phyloP scores from a whole-genome alignment of 1,140 invertebrate genomes.

The Zaprionus vittiger region DNA sequence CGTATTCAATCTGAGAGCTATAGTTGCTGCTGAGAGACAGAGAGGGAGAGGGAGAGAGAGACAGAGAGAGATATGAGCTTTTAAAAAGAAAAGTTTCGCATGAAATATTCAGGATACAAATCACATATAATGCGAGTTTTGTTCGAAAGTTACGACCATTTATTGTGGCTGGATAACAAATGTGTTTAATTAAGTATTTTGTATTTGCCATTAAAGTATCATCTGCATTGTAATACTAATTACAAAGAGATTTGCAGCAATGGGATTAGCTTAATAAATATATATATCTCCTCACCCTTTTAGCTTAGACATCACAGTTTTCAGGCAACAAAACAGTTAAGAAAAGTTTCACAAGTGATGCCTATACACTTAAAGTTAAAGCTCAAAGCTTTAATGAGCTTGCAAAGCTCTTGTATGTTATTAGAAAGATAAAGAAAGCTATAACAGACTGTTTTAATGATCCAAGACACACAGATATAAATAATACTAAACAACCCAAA shows the following conservation, averaged over 20 bases:
- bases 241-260: background rate
- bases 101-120: constrained; percentile 57
- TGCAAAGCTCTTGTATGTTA: too few species aligned
- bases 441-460: too few species aligned
- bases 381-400: too few species aligned
- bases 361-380: too few species aligned
- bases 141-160: constrained; percentile 39
- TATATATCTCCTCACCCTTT: background rate
- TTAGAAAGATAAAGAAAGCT: too few species aligned
- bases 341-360: too few species aligned
- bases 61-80: constrained; percentile 60
- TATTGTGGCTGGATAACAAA: constrained; percentile 32
- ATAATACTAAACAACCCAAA: too few species aligned
- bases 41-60: background rate
- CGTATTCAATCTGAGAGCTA: constrained; percentile 6
- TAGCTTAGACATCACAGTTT: too few species aligned
- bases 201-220: constrained; percentile 1
- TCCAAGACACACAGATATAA: too few species aligned
- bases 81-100: constrained; percentile 71
- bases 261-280: background rate
- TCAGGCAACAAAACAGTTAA: too few species aligned
- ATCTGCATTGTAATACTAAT: constrained; percentile 3
- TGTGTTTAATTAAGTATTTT: constrained; percentile 38
- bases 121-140: constrained; percentile 48
- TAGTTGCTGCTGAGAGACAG: constrained; percentile 26